Conservation (phyloP, 2,888 invertebrate species). For the Ptycholaimellus sp. region DNA sequence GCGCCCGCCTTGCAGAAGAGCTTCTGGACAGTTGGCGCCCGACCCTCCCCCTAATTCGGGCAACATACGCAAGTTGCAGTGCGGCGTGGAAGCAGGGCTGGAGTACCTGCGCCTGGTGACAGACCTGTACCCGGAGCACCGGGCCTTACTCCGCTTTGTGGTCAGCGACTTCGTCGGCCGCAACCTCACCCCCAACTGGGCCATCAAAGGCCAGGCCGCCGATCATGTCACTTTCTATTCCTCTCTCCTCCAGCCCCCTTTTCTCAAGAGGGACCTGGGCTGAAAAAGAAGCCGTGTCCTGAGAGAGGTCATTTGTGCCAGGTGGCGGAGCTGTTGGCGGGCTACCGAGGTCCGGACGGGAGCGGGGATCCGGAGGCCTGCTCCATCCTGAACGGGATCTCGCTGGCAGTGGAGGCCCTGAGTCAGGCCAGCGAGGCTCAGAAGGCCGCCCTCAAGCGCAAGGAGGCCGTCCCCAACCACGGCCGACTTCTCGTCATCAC, state of each 20-base stretch:
- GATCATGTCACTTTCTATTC: constrained; percentile 40
- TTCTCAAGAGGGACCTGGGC: too few species aligned
- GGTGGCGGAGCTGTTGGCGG: background rate
- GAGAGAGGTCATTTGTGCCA: too few species aligned
- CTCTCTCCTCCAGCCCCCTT: background rate
- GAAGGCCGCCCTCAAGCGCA: background rate
- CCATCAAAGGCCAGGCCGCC: constrained; percentile 47
- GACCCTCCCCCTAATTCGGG: constrained; percentile 5
- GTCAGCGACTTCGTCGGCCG: constrained; percentile 64
- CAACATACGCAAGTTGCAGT: constrained; percentile 73
- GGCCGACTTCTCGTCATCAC: constrained; percentile 6
- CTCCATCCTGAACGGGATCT: constrained; percentile 12
- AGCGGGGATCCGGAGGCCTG: too few species aligned
- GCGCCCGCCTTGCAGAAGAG: background rate
- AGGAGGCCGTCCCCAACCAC: background rate
- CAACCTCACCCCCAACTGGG: constrained; percentile 39
- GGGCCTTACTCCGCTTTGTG: constrained; percentile 46
- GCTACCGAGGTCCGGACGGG: background rate
- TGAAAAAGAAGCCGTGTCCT: too few species aligned
- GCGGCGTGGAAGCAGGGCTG: constrained; percentile 71
- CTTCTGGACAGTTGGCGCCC: background rate
- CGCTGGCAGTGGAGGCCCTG: constrained; percentile 14
- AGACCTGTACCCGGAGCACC: constrained; percentile 63
- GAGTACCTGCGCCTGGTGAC: constrained; percentile 89
- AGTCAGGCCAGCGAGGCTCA: constrained; percentile 10